A percentile compares a stretch with the other conserved stretches of the same genome.
Evolutionary conservation across 2,113 vertebrate genomes (phyloP).

Genomic region (Charadrius vociferus): DNA sequence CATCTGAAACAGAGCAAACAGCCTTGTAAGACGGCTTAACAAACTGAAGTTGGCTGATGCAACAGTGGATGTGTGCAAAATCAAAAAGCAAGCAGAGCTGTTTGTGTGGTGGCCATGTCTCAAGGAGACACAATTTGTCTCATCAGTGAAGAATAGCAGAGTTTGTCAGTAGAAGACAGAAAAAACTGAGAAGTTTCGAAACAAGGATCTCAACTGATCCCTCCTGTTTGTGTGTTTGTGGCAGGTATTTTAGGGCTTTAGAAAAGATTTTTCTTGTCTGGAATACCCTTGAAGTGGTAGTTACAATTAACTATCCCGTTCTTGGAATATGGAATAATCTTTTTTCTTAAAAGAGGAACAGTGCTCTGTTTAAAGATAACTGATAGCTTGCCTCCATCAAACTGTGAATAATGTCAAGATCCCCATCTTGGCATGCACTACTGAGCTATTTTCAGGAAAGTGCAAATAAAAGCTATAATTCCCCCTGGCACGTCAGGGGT

Average conservation of each 20-base stretch:
- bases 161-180: background rate
- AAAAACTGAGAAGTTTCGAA: background rate
- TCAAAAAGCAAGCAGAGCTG: background rate
- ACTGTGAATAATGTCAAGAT: conserved; percentile 16
- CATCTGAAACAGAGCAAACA: background rate
- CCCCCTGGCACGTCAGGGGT: conserved; percentile 12
- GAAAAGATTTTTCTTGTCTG: background rate
- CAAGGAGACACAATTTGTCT: background rate
- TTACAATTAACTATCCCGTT: background rate
- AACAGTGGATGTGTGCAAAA: background rate
- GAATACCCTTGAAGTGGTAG: background rate
- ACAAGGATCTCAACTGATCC: background rate
- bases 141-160: background rate
- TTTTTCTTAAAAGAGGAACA: background rate
- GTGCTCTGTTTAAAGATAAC: background rate
- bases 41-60: background rate
- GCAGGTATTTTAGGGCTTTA: background rate
- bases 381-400: background rate
- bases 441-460: conserved; percentile 9
- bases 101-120: background rate
- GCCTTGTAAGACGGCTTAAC: background rate
- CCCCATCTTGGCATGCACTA: background rate
- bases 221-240: background rate
- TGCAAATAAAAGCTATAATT: conserved; percentile 11
- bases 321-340: background rate